These are phyloP conservation scores for Bombus waltoni DNA, from an alignment of 1,140 invertebrate genomes.

Conservation along the genomic window DNA sequence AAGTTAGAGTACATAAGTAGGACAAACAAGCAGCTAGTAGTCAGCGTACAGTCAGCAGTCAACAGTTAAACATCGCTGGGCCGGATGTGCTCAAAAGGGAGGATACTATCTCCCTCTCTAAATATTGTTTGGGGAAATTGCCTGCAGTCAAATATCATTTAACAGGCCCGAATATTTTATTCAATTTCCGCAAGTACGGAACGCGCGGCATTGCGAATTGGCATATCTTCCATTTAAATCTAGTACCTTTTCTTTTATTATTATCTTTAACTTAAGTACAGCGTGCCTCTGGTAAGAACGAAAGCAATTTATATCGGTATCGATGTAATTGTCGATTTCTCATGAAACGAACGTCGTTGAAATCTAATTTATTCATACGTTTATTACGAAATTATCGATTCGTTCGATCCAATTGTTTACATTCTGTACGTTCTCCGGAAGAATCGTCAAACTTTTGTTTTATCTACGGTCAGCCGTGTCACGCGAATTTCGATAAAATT, in stretches of 20 bases:
- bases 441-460: background rate
- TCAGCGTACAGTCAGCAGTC: background rate
- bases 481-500: background rate
- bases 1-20: slow-evolving; percentile 20
- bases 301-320: background rate
- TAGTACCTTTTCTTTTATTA: background rate
- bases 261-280: background rate
- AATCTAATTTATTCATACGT: background rate
- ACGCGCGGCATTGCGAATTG: background rate
- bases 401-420: fast-evolving
- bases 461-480: background rate
- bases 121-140: slow-evolving; percentile 31
- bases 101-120: background rate
- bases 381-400: background rate
- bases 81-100: background rate
- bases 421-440: background rate
- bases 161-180: slow-evolving; percentile 11
- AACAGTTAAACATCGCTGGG: slow-evolving; percentile 14
- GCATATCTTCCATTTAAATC: background rate
- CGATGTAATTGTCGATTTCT: background rate
- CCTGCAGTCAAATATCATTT: slow-evolving; percentile 16
- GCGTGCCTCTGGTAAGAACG: no score
- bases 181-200: background rate
- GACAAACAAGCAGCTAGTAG: slow-evolving; percentile 21
- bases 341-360: background rate